Conservation (phyloP, 2,888 invertebrate species). For the Drosophila subsilvestris region DNA sequence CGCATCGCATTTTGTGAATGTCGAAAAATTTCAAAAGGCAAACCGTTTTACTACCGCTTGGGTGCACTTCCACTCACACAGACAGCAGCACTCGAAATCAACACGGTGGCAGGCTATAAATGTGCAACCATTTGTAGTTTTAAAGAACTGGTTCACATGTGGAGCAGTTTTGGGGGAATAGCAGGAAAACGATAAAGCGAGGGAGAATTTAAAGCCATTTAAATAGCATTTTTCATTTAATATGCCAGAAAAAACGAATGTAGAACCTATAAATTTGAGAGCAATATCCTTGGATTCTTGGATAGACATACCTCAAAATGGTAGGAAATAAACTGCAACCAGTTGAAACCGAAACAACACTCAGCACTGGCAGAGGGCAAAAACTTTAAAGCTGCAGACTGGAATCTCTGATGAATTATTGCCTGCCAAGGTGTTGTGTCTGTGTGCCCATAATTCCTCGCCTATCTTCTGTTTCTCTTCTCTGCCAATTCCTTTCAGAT, state of each 20-base stretch:
- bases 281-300: too few species aligned
- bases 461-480: background rate
- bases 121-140: background rate
- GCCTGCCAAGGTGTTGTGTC: conserved; percentile 38
- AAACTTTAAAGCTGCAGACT: conserved; percentile 38
- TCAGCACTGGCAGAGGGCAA: conserved; percentile 1
- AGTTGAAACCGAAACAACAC: background rate
- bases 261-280: background rate
- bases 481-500: background rate
- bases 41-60: conserved; percentile 48
- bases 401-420: conserved; percentile 39
- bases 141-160: background rate
- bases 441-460: conserved; percentile 5
- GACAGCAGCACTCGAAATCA: conserved; percentile 13
- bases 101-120: background rate
- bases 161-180: background rate
- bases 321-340: background rate
- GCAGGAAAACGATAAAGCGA: background rate
- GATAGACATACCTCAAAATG: too few species aligned
- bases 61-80: conserved; percentile 11
- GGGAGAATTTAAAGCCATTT: background rate
- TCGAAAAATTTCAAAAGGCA: conserved; percentile 41
- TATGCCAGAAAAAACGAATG: too few species aligned
- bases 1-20: conserved; percentile 38
- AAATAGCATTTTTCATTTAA: too few species aligned